Evolutionary conservation across 2,113 vertebrate species (phyloP).

Genomic region (Ivindomyrus marchei): DNA sequence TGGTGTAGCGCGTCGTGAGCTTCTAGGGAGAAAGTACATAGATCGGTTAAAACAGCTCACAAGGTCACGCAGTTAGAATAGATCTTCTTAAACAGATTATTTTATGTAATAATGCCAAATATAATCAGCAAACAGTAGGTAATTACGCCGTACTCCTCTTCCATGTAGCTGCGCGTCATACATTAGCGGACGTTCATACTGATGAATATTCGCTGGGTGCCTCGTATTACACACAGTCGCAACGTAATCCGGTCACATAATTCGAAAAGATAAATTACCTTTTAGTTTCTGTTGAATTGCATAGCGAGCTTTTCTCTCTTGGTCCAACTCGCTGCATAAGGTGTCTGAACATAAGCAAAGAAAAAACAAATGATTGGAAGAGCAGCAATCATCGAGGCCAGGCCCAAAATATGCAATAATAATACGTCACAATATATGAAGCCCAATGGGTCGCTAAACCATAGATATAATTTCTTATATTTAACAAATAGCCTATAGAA

Average conservation of each 20-base stretch:
- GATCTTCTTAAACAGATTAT: neutral
- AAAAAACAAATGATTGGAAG: constrained; percentile 27
- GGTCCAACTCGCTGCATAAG: constrained; percentile 87
- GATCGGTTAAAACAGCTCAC: constrained; percentile 35
- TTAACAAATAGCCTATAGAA: neutral
- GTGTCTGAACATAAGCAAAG: constrained; percentile 63
- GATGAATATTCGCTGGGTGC: neutral
- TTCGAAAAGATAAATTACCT: constrained; percentile 65
- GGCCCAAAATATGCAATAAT: neutral
- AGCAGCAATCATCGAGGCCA: neutral
- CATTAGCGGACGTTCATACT: neutral
- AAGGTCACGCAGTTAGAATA: neutral
- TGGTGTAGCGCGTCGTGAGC: constrained; percentile 87
- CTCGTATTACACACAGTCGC: neutral
- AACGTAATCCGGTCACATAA: neutral
- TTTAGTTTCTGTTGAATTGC: constrained; percentile 92
- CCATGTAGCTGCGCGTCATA: neutral
- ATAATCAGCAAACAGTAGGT: neutral
- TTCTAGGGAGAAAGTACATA: constrained; percentile 65
- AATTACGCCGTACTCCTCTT: neutral
- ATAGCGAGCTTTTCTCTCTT: constrained; percentile 85
- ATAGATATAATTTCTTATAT: neutral
- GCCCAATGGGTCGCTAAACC: neutral
- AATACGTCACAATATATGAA: neutral
- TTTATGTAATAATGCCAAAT: neutral